Evolutionary conservation across 1,140 invertebrate genomes (phyloP).

Genomic region (Rhagoletis zephyria): DNA sequence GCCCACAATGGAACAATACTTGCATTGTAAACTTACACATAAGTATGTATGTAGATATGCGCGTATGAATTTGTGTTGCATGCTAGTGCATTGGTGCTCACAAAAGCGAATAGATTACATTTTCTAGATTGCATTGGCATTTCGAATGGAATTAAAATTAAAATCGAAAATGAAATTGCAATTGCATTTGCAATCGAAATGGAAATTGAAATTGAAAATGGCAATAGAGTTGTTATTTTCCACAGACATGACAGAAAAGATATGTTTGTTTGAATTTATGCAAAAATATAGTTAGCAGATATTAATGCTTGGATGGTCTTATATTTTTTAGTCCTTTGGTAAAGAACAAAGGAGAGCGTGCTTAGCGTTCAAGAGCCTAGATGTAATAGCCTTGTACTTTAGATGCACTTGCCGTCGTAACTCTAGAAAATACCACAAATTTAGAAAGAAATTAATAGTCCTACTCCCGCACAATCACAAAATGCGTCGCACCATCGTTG

Average conservation of each 20-base stretch:
- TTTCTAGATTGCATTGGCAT: slow-evolving; percentile 46
- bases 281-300: no score
- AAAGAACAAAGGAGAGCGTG: no score
- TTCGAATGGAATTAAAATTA: slow-evolving; percentile 48
- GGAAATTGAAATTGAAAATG: slow-evolving; percentile 18
- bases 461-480: no score
- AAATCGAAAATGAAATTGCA: slow-evolving; percentile 49
- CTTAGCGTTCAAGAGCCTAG: no score
- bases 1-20: slow-evolving; percentile 3
- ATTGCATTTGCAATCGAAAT: slow-evolving; percentile 42
- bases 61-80: slow-evolving; percentile 28
- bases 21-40: background rate
- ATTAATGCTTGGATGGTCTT: no score
- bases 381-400: no score
- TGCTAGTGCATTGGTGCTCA: slow-evolving; percentile 6
- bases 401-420: no score
- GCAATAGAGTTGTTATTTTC: slow-evolving; percentile 14
- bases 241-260: background rate
- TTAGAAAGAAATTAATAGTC: no score
- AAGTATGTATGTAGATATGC: background rate
- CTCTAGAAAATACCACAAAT: no score
- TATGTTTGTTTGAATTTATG: no score
- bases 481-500: no score
- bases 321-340: no score
- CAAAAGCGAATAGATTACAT: slow-evolving; percentile 50